Evolutionary conservation across 2,113 vertebrate species (phyloP).

Genomic region (Brienomyrus longianalis): DNA sequence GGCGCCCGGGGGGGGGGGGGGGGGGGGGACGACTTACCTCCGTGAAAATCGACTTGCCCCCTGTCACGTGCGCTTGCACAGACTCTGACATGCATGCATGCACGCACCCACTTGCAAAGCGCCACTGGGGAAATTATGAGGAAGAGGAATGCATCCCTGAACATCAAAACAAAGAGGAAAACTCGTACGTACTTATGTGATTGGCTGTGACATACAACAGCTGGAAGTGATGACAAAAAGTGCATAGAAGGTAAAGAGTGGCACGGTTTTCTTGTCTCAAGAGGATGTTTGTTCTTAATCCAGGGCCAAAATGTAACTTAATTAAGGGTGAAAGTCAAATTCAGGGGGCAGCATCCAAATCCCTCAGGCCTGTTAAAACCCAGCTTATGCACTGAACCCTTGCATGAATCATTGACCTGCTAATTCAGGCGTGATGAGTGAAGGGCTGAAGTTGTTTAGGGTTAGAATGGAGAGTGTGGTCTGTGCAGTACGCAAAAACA

Average conservation of each 20-base stretch:
- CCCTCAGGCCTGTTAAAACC: neutral
- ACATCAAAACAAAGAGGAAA: neutral
- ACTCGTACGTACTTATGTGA: neutral
- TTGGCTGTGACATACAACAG: neutral
- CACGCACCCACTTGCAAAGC: constrained; percentile 7
- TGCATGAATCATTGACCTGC: neutral
- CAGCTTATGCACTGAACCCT: neutral
- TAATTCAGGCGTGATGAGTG: too few relatives aligned
- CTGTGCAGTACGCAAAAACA: neutral
- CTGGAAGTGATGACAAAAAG: neutral
- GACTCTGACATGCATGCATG: constrained; percentile 27
- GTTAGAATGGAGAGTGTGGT: neutral
- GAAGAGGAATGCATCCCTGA: neutral
- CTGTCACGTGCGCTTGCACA: constrained; percentile 51
- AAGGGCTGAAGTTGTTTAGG: neutral
- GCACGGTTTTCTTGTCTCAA: neutral
- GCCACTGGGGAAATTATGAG: neutral
- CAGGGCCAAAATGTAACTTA: neutral
- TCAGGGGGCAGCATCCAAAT: neutral
- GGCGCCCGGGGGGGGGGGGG: constrained; percentile 53
- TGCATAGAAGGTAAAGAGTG: neutral
- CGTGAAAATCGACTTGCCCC: constrained; percentile 55
- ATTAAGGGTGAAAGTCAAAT: neutral
- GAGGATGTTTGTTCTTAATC: neutral
- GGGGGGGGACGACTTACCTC: constrained; percentile 45